Evolutionary conservation across 1,140 invertebrate genomes (phyloP).

Genomic region (Caenorhabditis tropicalis): DNA sequence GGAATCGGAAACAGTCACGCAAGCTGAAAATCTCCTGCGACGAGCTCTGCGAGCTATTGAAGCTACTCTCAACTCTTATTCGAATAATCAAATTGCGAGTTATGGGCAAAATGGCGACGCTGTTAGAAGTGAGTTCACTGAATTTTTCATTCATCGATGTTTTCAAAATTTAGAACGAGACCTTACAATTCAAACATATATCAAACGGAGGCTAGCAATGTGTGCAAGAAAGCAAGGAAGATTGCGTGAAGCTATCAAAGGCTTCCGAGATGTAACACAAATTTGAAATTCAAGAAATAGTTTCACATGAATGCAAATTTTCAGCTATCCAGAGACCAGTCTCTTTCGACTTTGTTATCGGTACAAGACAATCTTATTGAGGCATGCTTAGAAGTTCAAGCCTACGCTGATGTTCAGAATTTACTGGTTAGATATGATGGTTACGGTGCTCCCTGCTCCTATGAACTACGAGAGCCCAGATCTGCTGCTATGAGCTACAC

Average conservation of each 20-base stretch:
- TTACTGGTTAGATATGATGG: conserved; percentile 92
- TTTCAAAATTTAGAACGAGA: conserved; percentile 78
- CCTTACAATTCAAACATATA: conserved; percentile 92
- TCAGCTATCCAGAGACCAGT: conserved; percentile 91
- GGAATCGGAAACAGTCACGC: conserved; percentile 87
- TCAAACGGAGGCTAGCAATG: conserved; percentile 92
- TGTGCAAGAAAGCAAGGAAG: conserved; percentile 91
- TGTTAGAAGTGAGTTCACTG: conserved; percentile 26
- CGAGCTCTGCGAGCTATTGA: conserved; percentile 88
- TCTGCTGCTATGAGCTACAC: conserved; percentile 97
- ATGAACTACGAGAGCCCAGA: conserved; percentile 90
- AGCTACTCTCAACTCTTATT: conserved; percentile 77
- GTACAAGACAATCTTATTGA: conserved; percentile 98
- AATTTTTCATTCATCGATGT: conserved; percentile 62
- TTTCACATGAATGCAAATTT: conserved; percentile 62
- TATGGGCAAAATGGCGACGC: conserved; percentile 76
- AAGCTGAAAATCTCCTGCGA: conserved; percentile 81
- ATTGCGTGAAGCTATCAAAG: conserved; percentile 92
- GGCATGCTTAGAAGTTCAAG: conserved; percentile 90
- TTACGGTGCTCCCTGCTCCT: conserved; percentile 59
- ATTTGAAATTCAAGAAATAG: no score
- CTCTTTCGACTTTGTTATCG: conserved; percentile 91
- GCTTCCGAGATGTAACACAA: conserved; percentile 84
- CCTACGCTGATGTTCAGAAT: conserved; percentile 94
- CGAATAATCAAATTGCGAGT: conserved; percentile 76